Evolutionary conservation across 2,888 invertebrate genomes (phyloP), one percentile per base, ranked within the genome.

Genomic region (Perizoma affinitatum): DNA sequence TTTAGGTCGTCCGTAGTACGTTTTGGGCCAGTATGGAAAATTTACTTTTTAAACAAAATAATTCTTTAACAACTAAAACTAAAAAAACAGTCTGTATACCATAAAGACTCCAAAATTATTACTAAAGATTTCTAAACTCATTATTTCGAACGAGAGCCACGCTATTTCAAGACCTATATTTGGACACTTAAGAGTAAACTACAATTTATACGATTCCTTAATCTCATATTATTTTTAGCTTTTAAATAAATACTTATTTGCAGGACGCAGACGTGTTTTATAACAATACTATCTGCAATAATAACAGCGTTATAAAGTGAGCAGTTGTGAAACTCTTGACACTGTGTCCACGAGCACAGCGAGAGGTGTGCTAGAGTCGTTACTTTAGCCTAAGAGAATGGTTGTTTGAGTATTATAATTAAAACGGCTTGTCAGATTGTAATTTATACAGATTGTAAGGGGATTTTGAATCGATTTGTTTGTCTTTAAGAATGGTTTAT

Each of bases 291-390:
- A 74, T 76, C 70, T 72, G 65, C 45, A 49, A 71, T 73, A 72
- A 72, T 71, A 78, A 75, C 68, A 62, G 65, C 54, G 58, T 68
- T 64, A 70, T 73, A 76, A 76, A 78, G 76, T 73, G 70, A 74
- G 69, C 74, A 70, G 73, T 76, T 64, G 62, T 67, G 63, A 63
- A 73, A 66, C 53, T 61, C 51, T 63, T 63, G 65, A 70, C 51
- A 66, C 11, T 46, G 58, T 58, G 71, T 73, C 62, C 46, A 64
- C n/a, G 6, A 48, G 57, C 1, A 0, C 8, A 52, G 67, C 63
- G 38, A 6, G 38, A 38, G 4, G 38, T 38, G 6, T 4, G 7
- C 38, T 3, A 3, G 22, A 22, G 22, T 22, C n/a, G n/a, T n/a
- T n/a, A n/a, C n/a, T n/a, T n/a, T n/a, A n/a, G n/a, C n/a, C n/a